These are phyloP conservation scores for Discoglossus pictus DNA, from an alignment of 2,797 vertebrate species.

Conservation along the genomic window DNA sequence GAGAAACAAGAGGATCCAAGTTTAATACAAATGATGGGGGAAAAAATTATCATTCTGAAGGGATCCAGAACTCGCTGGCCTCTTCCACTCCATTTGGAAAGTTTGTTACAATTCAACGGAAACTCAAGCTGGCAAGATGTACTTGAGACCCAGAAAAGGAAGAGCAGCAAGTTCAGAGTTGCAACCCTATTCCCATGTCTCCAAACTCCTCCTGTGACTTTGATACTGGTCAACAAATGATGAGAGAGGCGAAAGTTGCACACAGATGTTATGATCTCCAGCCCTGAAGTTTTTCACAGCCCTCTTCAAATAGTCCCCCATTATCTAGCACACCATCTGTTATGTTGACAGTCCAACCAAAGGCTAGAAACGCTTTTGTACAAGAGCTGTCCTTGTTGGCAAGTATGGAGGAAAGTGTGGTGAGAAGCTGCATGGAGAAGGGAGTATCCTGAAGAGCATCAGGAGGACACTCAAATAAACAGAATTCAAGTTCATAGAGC, in stretches of 20 bases:
- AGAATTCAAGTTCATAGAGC: no score
- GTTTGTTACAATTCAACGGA: slow-evolving; percentile 2
- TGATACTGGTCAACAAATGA: not conserved
- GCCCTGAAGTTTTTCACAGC: not conserved
- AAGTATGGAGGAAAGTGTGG: not conserved
- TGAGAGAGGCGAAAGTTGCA: not conserved
- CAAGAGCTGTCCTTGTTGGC: not conserved
- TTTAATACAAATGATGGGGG: no score
- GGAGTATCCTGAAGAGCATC: not conserved
- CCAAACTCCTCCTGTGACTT: slow-evolving; percentile 6
- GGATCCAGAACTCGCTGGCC: not conserved
- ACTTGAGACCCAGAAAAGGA: not conserved
- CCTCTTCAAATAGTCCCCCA: slow-evolving; percentile 38
- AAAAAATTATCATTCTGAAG: no score
- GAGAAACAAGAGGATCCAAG: no score
- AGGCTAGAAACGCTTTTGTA: fast-evolving
- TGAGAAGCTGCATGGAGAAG: not conserved
- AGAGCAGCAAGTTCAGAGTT: not conserved
- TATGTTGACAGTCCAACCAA: not conserved
- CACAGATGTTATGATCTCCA: not conserved
- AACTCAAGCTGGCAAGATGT: not conserved
- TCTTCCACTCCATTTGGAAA: not conserved
- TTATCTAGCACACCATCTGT: slow-evolving; percentile 64
- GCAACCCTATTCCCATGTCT: not conserved
- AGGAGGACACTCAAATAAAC: fast-evolving